Base-by-base conservation (phyloP, 2,888 invertebrate species). In the Meloe dianella region DNA sequence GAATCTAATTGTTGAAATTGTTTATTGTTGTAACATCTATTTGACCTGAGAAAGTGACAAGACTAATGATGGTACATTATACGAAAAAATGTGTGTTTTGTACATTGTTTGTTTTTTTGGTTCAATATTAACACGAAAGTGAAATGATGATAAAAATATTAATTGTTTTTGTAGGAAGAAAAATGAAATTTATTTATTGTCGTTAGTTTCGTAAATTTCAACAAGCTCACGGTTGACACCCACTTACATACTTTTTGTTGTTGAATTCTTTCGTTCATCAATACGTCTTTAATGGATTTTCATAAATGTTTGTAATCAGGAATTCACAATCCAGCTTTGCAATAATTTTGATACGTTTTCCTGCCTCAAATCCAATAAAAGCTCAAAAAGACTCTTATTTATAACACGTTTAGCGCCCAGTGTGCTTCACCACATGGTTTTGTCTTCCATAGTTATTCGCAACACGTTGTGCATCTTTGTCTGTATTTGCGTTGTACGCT, bases 21-120 rank as follows among this genome's bases (percentile, higher is more conserved):
- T 20, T 51, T 51, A 51, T 51, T 51, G 47, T 51, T 51, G 47
- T 3, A 51, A 22, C 20, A n/a, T 41, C 10, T 41, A 20, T 51
- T 22, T 10, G 47, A 22, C 22, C 47, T 51, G 47, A 51, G 47
- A 51, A 51, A 51, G 47, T 51, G 47, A 51, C 41, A 41, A 41
- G 41, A 5, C 22, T 51, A 20, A 22, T 51, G 20, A 51, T 51
- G 47, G 47, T 20, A 22, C 12, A 20, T 51, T 51, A 51, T 8
- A 17, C 8, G 6, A 8, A 41, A 41, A 41, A 41, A 14, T 10
- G 0, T 41, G 17, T n/a, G 17, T 2, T 8, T 41, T 2, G 5
- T 17, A 17, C 32, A 32, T 17, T 17, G n/a, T 41, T n/a, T 17
- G 17, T 41, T 41, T 6, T 17, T 5, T 10, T 32, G 2, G 35